Evolutionary conservation across 2,888 invertebrate species (phyloP).

Genomic region (Caenorhabditis panamensis): DNA sequence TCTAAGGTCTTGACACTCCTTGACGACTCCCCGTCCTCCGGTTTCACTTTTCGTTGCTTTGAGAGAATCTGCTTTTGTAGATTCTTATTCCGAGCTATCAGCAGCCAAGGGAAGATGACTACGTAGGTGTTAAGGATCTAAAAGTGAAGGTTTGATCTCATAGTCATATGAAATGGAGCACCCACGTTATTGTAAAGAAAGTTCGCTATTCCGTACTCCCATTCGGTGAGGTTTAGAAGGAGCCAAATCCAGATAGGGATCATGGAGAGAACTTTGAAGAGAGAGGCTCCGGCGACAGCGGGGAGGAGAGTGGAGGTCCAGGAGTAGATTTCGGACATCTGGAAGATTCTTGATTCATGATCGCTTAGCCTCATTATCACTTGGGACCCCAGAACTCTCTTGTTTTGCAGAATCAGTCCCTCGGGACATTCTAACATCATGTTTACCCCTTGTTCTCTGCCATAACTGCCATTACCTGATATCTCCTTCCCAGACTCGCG

Average conservation of each 20-base stretch:
- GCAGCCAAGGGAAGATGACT: slow-evolving; percentile 43
- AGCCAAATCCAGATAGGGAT: slow-evolving; percentile 56
- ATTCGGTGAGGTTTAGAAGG: slow-evolving; percentile 31
- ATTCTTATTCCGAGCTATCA: slow-evolving; percentile 30
- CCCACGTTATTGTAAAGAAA: slow-evolving; percentile 57
- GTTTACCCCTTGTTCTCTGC: too few species aligned
- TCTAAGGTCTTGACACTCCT: slow-evolving; percentile 38
- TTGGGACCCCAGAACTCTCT: too few species aligned
- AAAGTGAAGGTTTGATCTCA: neutral
- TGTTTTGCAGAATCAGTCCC: too few species aligned
- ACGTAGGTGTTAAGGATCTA: slow-evolving; percentile 55
- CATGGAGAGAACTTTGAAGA: slow-evolving; percentile 40
- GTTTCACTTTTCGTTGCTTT: slow-evolving; percentile 5
- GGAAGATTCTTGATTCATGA: slow-evolving; percentile 5
- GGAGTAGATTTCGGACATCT: slow-evolving; percentile 55
- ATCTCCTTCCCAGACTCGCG: slow-evolving; percentile 29
- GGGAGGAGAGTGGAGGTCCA: slow-evolving; percentile 53
- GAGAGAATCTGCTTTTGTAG: slow-evolving; percentile 28
- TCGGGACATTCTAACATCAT: too few species aligned
- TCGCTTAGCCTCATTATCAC: too few species aligned
- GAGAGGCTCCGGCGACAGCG: slow-evolving; percentile 32
- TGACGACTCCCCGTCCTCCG: neutral
- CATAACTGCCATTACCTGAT: too few species aligned
- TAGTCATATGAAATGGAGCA: too few species aligned
- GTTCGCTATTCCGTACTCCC: slow-evolving; percentile 55